Evolutionary conservation across 2,797 vertebrate species (phyloP).

Genomic region (Salarias fasciatus): DNA sequence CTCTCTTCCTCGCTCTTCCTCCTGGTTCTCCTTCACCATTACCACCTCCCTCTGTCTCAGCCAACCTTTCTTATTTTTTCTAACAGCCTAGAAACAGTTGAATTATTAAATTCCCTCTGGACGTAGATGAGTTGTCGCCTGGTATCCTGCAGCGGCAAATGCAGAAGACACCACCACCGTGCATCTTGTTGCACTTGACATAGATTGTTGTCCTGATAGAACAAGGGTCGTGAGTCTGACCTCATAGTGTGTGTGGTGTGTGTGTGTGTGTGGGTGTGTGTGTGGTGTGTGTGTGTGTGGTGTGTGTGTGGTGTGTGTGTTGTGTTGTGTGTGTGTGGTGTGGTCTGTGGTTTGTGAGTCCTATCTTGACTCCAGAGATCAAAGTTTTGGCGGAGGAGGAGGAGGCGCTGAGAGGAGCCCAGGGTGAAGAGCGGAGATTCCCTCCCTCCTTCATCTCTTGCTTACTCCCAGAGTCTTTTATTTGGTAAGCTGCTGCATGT

Average conservation of each 20-base stretch:
- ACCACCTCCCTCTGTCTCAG: conserved; percentile 24
- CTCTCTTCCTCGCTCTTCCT: conserved; percentile 32
- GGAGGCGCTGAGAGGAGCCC: conserved; percentile 47
- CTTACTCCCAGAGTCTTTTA: conserved; percentile 62
- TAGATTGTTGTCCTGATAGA: conserved; percentile 67
- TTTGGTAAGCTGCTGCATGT: conserved; percentile 70
- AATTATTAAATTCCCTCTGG: conserved; percentile 51
- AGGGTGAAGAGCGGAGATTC: conserved; percentile 49
- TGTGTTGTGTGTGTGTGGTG: conserved; percentile 32
- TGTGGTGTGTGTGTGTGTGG: conserved; percentile 8
- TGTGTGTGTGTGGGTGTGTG: conserved; percentile 25
- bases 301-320: conserved; percentile 32
- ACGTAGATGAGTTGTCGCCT: conserved; percentile 38
- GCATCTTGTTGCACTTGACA: conserved; percentile 73
- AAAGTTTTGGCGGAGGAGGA: conserved; percentile 60
- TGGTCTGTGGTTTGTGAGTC: conserved; percentile 25
- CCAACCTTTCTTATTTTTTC: conserved; percentile 43
- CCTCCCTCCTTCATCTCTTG: conserved; percentile 47
- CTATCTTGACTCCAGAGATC: conserved; percentile 68
- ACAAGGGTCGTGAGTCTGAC: conserved; percentile 53
- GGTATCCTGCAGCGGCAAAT: conserved; percentile 20
- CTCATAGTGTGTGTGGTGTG: conserved; percentile 28
- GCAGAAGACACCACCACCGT: conserved; percentile 32
- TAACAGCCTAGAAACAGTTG: conserved; percentile 40
- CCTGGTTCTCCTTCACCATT: conserved; percentile 20